These are phyloP conservation scores for Poecilia gillii DNA, from an alignment of 2,797 vertebrate genomes.

Conservation along the genomic window DNA sequence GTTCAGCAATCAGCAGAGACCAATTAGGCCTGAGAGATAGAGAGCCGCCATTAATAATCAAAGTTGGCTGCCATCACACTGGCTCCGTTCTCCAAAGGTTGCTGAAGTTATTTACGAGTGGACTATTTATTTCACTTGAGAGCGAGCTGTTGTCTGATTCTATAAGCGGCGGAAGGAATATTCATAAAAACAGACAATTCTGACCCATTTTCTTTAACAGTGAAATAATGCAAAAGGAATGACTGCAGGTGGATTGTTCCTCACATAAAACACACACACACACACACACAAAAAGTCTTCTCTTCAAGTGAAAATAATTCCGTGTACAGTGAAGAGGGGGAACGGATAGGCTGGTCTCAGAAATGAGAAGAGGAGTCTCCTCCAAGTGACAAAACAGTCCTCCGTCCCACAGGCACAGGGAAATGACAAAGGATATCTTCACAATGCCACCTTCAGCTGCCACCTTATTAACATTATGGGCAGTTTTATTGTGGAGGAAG, in stretches of 20 bases:
- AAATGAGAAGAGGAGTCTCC: constrained; percentile 47
- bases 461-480: constrained; percentile 58
- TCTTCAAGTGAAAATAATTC: constrained; percentile 37
- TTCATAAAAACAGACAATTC: constrained; percentile 2
- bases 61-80: constrained; percentile 59
- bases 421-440: constrained; percentile 57
- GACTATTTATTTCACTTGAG: constrained; percentile 32
- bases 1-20: constrained; percentile 80
- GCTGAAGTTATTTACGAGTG: constrained; percentile 46
- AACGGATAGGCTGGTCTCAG: constrained; percentile 26
- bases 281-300: constrained; percentile 18
- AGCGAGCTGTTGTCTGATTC: constrained; percentile 17
- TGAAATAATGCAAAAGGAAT: constrained; percentile 24
- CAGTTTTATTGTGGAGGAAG: constrained; percentile 58
- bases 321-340: constrained; percentile 22
- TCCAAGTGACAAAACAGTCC: constrained; percentile 51
- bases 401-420: constrained; percentile 38
- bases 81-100: constrained; percentile 50
- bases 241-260: constrained; percentile 5
- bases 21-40: constrained; percentile 81
- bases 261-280: constrained; percentile 37
- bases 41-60: constrained; percentile 78
- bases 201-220: constrained; percentile 1
- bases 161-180: background rate
- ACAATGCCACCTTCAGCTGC: constrained; percentile 59